Evolutionary conservation across 2,797 vertebrate species (phyloP).

Genomic region (Acropternis orthonyx): DNA sequence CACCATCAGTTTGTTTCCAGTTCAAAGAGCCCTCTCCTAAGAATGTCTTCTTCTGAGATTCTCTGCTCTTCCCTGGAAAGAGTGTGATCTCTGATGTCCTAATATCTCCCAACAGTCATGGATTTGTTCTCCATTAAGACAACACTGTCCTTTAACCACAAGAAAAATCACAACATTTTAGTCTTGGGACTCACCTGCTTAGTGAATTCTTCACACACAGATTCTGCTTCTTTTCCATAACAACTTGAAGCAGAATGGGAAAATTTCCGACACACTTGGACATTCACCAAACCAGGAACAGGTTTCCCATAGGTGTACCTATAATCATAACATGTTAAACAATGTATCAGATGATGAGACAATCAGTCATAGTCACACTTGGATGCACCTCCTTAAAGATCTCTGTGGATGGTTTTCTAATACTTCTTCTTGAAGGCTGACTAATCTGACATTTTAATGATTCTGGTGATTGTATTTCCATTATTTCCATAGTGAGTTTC

Average conservation of each 20-base stretch:
- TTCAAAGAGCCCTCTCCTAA: neutral
- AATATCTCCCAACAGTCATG: neutral
- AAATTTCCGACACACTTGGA: slow-evolving; percentile 56
- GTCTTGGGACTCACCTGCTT: slow-evolving; percentile 19
- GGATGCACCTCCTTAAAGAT: neutral
- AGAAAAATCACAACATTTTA: neutral
- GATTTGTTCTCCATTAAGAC: neutral
- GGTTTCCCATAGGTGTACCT: slow-evolving; percentile 72
- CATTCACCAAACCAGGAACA: slow-evolving; percentile 52
- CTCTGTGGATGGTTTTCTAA: neutral
- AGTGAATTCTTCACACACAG: slow-evolving; percentile 63
- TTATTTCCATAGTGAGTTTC: neutral
- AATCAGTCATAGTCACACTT: neutral
- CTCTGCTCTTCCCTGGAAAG: neutral
- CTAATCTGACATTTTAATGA: neutral
- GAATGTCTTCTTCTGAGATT: neutral
- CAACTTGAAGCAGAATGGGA: slow-evolving; percentile 31
- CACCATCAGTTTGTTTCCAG: neutral
- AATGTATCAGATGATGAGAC: neutral
- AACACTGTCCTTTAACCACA: neutral
- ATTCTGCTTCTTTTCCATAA: slow-evolving; percentile 11
- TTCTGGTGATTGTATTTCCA: neutral
- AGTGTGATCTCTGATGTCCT: neutral
- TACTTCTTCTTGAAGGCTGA: neutral
- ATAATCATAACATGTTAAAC: neutral